Conservation (phyloP, 2,113 vertebrate species). For the Hepsetus odoe region DNA sequence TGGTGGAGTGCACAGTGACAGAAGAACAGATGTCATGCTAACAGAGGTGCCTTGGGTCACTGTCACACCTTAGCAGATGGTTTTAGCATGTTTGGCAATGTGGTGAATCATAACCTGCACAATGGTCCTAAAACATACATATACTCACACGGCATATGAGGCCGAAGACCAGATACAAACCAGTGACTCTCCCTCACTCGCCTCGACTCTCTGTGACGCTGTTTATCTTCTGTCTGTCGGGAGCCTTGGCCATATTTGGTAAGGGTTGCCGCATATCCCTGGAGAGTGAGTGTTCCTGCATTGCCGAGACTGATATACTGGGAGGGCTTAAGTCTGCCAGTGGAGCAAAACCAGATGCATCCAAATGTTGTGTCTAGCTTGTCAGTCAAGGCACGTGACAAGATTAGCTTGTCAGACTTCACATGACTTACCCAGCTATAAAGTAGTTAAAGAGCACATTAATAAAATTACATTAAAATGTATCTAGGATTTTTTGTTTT, state of each 20-base stretch:
- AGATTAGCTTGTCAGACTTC: constrained; percentile 8
- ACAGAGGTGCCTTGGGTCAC: constrained; percentile 23
- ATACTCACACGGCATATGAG: constrained; percentile 15
- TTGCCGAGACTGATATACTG: constrained; percentile 26
- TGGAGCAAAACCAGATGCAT: constrained; percentile 39
- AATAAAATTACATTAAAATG: background rate
- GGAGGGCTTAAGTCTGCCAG: constrained; percentile 39
- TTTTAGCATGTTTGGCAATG: constrained; percentile 19
- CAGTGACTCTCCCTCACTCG: constrained; percentile 43
- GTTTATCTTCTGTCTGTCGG: constrained; percentile 74
- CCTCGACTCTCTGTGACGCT: constrained; percentile 54
- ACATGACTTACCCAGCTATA: background rate
- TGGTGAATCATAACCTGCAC: constrained; percentile 24
- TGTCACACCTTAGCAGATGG: constrained; percentile 30
- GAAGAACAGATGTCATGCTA: constrained; percentile 13
- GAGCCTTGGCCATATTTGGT: constrained; percentile 79
- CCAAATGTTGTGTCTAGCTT: constrained; percentile 41
- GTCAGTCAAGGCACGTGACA: constrained; percentile 22
- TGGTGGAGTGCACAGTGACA: constrained; percentile 8
- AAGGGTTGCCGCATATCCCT: constrained; percentile 65
- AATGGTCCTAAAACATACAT: background rate
- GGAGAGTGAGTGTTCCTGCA: constrained; percentile 27
- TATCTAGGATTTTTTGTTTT: background rate
- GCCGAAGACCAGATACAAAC: constrained; percentile 21
- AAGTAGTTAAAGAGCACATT: background rate